phyloP scores from a whole-genome alignment of 1,140 invertebrate species.

The Drosophila burlai region DNA sequence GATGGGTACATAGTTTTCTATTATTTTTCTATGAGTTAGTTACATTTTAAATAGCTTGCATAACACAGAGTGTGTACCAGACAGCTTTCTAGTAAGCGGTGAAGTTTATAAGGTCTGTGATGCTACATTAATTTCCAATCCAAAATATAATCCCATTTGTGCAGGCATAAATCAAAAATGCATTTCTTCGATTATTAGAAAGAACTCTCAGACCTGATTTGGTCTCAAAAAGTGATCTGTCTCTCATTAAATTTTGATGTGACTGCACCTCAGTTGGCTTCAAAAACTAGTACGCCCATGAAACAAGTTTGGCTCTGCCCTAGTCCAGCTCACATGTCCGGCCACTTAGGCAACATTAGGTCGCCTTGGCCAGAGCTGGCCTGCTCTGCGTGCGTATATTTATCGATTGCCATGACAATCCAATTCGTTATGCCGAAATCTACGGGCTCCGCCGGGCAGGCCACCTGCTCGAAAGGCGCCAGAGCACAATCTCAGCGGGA shows the following conservation, averaged over 20 bases:
- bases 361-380: conserved; percentile 20
- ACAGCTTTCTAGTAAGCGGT: background rate
- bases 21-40: background rate
- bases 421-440: conserved; percentile 77
- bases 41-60: background rate
- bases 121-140: background rate
- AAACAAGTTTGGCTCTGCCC: background rate
- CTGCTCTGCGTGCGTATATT: conserved; percentile 62
- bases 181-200: background rate
- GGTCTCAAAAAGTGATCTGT: too few species aligned
- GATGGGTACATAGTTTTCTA: background rate
- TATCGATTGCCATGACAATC: conserved; percentile 73
- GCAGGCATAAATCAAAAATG: background rate
- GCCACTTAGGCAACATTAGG: conserved; percentile 75
- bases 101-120: background rate
- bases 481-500: conserved; percentile 26
- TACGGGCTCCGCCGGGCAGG: conserved; percentile 48
- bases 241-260: background rate
- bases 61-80: background rate
- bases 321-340: conserved; percentile 19
- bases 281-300: conserved; percentile 23
- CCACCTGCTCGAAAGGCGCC: conserved; percentile 23
- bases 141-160: too few species aligned
- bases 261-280: conserved; percentile 5
- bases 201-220: background rate